phyloP scores from a whole-genome alignment of 1,140 invertebrate species.

The Cylas formicarius region DNA sequence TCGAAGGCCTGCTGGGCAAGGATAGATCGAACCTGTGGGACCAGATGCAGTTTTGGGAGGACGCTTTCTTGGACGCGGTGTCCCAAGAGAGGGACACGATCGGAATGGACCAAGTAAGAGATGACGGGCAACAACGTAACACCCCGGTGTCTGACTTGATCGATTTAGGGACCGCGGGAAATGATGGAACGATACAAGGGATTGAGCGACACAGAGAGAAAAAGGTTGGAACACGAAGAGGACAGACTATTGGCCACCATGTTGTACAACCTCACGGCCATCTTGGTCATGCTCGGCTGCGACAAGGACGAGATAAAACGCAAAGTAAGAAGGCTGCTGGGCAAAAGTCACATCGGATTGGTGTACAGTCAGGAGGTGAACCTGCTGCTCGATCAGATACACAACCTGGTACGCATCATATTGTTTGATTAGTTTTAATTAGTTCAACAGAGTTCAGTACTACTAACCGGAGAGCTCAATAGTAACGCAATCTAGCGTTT shows the following conservation, averaged over 20 bases:
- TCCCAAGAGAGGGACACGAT: constrained; percentile 98
- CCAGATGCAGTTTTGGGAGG: constrained; percentile 99
- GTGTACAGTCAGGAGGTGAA: constrained; percentile 97
- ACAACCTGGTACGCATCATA: constrained; percentile 71
- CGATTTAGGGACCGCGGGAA: constrained; percentile 73
- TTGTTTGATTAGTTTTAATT: constrained; percentile 7
- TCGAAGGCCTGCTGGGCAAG: constrained; percentile 70
- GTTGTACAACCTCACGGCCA: constrained; percentile 93
- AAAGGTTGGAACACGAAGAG: constrained; percentile 96
- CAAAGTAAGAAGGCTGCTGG: constrained; percentile 88
- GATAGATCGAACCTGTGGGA: constrained; percentile 87
- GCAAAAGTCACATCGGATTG: constrained; percentile 97
- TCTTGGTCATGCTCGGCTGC: constrained; percentile 91
- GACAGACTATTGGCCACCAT: constrained; percentile 92
- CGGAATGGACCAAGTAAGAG: constrained; percentile 87
- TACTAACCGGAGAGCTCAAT: too few species aligned
- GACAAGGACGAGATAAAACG: constrained; percentile 79
- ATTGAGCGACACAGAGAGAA: constrained; percentile 88
- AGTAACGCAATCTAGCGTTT: too few species aligned
- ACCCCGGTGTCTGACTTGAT: not conserved
- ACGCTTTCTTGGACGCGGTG: constrained; percentile 96
- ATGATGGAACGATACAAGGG: constrained; percentile 99
- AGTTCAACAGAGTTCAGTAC: too few species aligned
- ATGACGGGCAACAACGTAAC: not conserved
- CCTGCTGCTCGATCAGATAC: constrained; percentile 89